phyloP scores from a whole-genome alignment of 2,797 vertebrate species.

The Phoxinus dragarum region DNA sequence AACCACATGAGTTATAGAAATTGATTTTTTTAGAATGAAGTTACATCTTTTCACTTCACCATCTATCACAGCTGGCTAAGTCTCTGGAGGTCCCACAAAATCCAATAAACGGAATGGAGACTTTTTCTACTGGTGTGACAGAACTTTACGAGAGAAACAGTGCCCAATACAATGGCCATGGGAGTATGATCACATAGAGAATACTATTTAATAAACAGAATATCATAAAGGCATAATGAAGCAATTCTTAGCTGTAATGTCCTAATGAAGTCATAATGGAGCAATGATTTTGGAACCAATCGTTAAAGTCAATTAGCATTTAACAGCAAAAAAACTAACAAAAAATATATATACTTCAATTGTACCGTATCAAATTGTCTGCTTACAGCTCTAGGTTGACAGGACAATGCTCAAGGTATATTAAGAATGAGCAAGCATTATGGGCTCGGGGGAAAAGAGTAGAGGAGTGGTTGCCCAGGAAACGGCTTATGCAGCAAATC shows the following conservation, averaged over 20 bases:
- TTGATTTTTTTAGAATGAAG: constrained; percentile 45
- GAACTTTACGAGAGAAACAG: constrained; percentile 4
- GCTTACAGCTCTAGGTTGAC: constrained; percentile 43
- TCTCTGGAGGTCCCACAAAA: constrained; percentile 30
- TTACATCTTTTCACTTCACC: constrained; percentile 41
- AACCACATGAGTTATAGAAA: constrained; percentile 42
- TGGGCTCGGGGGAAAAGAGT: constrained; percentile 62
- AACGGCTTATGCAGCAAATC: constrained; percentile 70
- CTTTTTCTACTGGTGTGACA: constrained; percentile 19
- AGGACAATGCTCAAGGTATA: constrained; percentile 57
- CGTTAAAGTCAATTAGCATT: constrained; percentile 19
- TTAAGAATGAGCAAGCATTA: constrained; percentile 55
- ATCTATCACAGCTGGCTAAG: constrained; percentile 8
- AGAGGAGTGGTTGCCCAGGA: constrained; percentile 59
- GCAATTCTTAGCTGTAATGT: constrained; percentile 21
- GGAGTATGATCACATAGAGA: constrained; percentile 5
- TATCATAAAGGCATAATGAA: constrained; percentile 19
- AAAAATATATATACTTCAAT: constrained; percentile 49
- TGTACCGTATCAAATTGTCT: constrained; percentile 33
- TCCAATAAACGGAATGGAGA: constrained; percentile 21
- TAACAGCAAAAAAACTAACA: not conserved
- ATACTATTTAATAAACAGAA: constrained; percentile 10
- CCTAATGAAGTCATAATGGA: constrained; percentile 19
- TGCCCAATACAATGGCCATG: constrained; percentile 1
- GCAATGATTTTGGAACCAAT: constrained; percentile 16